Percentiles rank a stretch among this genome's conserved stretches.
Evolutionary conservation across 2,113 vertebrate genomes (phyloP).

Genomic region (Struthio camelus): DNA sequence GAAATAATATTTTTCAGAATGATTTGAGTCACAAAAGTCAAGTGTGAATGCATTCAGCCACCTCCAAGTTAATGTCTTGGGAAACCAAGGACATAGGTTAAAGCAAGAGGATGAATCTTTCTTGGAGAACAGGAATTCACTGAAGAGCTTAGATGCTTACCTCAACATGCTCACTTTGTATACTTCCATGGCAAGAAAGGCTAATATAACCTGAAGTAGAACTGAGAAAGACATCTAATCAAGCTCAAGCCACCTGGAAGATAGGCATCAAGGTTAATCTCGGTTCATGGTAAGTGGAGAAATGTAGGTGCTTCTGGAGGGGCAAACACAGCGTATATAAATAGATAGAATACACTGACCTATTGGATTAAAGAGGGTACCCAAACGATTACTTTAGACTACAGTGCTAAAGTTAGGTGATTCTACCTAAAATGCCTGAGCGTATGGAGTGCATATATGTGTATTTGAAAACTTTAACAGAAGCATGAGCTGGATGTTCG

Average conservation of each 20-base stretch:
- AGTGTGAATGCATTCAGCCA: background rate
- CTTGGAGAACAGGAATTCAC: background rate
- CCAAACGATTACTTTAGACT: background rate
- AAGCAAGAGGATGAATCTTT: background rate
- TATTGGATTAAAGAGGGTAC: background rate
- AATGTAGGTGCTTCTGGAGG: background rate
- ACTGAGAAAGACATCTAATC: background rate
- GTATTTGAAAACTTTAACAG: background rate
- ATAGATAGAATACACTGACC: background rate
- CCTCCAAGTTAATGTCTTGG: background rate
- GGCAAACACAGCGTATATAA: background rate
- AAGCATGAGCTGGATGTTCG: background rate
- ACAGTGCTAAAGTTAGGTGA: background rate
- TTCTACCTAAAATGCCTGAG: background rate
- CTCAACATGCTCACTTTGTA: background rate
- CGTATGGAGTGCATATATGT: background rate
- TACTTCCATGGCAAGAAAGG: background rate
- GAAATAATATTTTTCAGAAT: background rate
- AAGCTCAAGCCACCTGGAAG: background rate
- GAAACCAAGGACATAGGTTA: background rate
- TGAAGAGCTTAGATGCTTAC: background rate
- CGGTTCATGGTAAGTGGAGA: background rate
- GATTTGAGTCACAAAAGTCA: background rate
- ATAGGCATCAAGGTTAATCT: background rate
- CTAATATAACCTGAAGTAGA: background rate